Conservation (phyloP, 2,797 vertebrate species). For the Leptodactylus fallax region DNA sequence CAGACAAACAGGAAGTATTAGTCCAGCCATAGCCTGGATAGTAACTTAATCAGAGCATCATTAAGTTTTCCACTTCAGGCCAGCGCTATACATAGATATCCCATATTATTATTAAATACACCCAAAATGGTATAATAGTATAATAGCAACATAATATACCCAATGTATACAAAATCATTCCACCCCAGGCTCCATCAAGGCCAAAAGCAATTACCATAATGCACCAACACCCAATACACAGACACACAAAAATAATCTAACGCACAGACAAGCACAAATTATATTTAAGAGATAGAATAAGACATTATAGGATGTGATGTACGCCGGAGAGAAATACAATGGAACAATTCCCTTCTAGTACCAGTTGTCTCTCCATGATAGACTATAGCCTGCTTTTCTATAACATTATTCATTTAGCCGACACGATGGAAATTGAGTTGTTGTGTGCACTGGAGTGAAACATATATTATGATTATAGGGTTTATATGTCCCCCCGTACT, state of each 20-base stretch:
- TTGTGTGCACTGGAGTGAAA: slow-evolving; percentile 37
- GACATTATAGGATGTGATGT: not conserved
- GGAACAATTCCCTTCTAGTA: not conserved
- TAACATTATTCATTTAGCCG: slow-evolving; percentile 49
- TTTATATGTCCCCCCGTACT: slow-evolving; percentile 44
- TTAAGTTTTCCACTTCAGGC: not conserved
- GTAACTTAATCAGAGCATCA: slow-evolving; percentile 22
- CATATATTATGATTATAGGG: slow-evolving; percentile 50
- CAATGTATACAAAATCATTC: not conserved
- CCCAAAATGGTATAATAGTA: not conserved
- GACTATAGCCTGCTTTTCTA: slow-evolving; percentile 19
- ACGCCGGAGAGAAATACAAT: not conserved
- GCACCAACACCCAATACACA: not conserved
- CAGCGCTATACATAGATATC: not conserved
- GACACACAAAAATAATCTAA: not conserved
- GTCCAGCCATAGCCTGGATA: not conserved
- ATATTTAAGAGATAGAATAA: not conserved
- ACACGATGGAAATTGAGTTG: slow-evolving; percentile 37
- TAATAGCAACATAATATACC: not conserved
- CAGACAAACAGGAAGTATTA: slow-evolving; percentile 39
- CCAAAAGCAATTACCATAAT: not conserved
- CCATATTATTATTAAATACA: not conserved
- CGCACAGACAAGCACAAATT: not conserved
- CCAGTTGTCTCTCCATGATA: not conserved
- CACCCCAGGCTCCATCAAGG: not conserved